phyloP scores from a whole-genome alignment of 2,797 vertebrate species.

The Cirrhinus mrigala region DNA sequence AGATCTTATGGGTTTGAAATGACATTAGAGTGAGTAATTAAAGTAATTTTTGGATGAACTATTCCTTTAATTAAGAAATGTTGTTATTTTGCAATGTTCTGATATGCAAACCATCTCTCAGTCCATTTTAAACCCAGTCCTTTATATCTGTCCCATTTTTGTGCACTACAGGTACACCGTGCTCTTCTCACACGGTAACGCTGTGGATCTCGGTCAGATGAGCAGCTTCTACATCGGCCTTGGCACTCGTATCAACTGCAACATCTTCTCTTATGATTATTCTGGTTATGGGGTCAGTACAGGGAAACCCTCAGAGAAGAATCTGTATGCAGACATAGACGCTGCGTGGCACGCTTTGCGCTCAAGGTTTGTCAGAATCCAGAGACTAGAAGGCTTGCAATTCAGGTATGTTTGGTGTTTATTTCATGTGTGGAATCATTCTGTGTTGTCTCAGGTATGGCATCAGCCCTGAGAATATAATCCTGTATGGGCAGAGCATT shows the following conservation, averaged over 20 bases:
- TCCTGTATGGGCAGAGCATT: conserved; percentile 96
- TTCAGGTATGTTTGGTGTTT: neutral
- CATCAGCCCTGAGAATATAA: conserved; percentile 97
- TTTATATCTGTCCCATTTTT: neutral
- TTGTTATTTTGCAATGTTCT: neutral
- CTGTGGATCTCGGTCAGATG: conserved; percentile 98
- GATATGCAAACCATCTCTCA: neutral
- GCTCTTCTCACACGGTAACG: conserved; percentile 96
- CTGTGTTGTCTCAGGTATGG: conserved; percentile 83
- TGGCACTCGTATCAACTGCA: conserved; percentile 96
- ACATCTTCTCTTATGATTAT: conserved; percentile 99
- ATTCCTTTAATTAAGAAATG: neutral
- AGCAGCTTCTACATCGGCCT: conserved; percentile 98
- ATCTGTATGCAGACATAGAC: conserved; percentile 95
- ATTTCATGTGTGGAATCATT: neutral
- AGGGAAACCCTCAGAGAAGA: conserved; percentile 94
- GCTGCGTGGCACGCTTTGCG: conserved; percentile 96
- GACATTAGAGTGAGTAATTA: too few relatives aligned
- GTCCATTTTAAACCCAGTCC: neutral
- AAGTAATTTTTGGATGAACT: too few relatives aligned
- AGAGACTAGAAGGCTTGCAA: neutral
- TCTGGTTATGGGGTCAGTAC: conserved; percentile 96
- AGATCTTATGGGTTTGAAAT: too few relatives aligned
- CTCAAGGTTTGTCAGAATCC: conserved; percentile 79
- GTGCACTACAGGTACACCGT: conserved; percentile 88